These are phyloP conservation scores for Ahaetulla prasina DNA, from an alignment of 2,113 vertebrate species.

Conservation along the genomic window DNA sequence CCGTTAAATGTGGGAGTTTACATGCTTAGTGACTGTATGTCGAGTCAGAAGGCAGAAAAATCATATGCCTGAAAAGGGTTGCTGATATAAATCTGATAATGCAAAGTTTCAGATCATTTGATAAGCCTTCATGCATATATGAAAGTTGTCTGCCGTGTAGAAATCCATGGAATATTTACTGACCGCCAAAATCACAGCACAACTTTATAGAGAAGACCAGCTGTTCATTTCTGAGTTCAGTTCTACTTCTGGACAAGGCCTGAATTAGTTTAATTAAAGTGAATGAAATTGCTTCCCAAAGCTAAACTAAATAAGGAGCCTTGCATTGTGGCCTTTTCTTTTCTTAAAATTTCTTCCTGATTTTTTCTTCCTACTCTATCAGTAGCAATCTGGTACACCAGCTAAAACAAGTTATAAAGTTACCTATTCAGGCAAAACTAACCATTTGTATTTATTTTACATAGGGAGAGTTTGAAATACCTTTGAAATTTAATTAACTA, in stretches of 20 bases:
- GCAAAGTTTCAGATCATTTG: neutral
- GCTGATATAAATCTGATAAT: neutral
- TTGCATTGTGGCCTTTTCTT: neutral
- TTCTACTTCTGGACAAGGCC: neutral
- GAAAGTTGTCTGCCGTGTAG: neutral
- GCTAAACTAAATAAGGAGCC: neutral
- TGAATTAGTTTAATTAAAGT: neutral
- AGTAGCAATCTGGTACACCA: neutral
- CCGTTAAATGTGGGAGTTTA: neutral
- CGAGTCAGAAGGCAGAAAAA: neutral
- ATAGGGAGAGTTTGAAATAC: neutral
- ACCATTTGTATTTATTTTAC: neutral
- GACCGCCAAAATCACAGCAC: neutral
- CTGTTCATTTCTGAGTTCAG: neutral
- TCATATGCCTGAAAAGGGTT: neutral
- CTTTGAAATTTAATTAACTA: neutral
- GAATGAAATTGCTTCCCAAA: neutral
- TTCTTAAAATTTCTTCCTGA: neutral
- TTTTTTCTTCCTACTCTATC: neutral
- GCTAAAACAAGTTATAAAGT: neutral
- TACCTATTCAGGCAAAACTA: neutral
- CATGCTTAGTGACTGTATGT: neutral
- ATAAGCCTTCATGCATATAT: neutral
- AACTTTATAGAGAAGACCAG: neutral
- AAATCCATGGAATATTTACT: neutral